Base-by-base conservation (phyloP, 1,140 invertebrate species). In the Lasioglossum baleicum region DNA sequence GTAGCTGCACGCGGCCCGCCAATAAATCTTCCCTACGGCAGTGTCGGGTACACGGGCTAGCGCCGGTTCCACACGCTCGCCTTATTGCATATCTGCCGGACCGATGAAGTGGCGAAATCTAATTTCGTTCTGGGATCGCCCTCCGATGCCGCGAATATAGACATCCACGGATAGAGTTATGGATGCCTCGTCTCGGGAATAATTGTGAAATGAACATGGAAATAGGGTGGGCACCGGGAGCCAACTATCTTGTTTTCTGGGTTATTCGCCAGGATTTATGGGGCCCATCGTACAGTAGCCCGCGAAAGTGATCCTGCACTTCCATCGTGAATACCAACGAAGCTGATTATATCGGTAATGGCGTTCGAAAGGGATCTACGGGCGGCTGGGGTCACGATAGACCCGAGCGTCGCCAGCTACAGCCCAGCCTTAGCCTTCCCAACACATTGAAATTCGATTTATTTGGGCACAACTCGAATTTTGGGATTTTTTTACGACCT, bases 1-100 rank as follows among this genome's bases (percentile, higher is more conserved):
- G 75, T 56, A 72, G 58, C 7, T 6, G 60, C 75, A 71, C 66
- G 31, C 53, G 44, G 31, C 20, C 8, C 48, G 26, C 7, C 60
- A 48, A 81, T 84, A 82, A 82, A 74, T 85, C 74, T 56, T n/a
- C 44, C 10, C 31, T 15, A 53, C 85, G 84, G 84, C 84, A 26
- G 66, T 56, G 13, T 6, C 64, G 26, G 67, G 56, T 70, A 83
- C 72, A 85, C 70, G 42, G 17, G 53, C 56, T 17, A 64, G 40
- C 58, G 58, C 60, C 48, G 35, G 26, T 51, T 35, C n/a, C 31
- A 53, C 53, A 2, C 15, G 10, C 6, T 65, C 42, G 68, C 72
- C 80, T 80, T 69, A 64, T 70, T 69, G 83, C 84, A 56, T 67
- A 81, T 68, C 73, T 82, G 58, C 69, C 60, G 48, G 58, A 51